These are phyloP conservation scores for Crossoptilon crossoptilon DNA, from an alignment of 2,797 vertebrate genomes.

Conservation along the genomic window DNA sequence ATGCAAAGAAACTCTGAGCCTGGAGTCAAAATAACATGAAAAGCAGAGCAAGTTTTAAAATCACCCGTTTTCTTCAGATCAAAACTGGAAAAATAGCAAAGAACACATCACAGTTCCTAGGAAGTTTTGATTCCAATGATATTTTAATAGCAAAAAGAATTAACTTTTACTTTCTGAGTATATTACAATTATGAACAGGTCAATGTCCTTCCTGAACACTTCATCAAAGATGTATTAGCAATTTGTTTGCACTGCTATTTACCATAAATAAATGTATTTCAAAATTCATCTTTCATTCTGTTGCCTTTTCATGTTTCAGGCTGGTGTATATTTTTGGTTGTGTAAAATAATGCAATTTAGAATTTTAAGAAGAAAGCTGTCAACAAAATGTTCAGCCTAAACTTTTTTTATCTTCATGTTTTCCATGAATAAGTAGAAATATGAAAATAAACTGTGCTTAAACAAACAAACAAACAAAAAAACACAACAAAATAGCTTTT, in stretches of 20 bases:
- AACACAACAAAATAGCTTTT: neutral
- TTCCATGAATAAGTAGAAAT: conserved; percentile 21
- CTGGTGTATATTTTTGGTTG: neutral
- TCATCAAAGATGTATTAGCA: neutral
- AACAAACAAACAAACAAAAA: too few relatives aligned
- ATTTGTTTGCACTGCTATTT: neutral
- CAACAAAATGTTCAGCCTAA: neutral
- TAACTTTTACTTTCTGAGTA: neutral
- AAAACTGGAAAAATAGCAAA: neutral
- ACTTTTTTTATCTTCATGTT: conserved; percentile 1
- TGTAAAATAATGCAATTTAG: neutral
- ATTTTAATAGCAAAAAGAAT: conserved; percentile 15
- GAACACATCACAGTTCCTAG: neutral
- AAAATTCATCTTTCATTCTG: neutral
- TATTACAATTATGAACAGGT: neutral
- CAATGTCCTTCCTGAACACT: neutral
- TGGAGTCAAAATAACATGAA: neutral
- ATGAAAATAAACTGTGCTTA: conserved; percentile 31
- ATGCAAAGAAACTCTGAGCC: neutral
- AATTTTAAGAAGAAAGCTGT: neutral
- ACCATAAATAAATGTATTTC: conserved; percentile 9
- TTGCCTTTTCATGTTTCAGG: neutral
- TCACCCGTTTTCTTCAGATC: neutral
- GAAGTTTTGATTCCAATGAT: neutral
- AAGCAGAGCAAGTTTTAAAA: neutral